Base-by-base conservation (phyloP, 2,888 invertebrate genomes). In the Dryobotodes eremita region DNA sequence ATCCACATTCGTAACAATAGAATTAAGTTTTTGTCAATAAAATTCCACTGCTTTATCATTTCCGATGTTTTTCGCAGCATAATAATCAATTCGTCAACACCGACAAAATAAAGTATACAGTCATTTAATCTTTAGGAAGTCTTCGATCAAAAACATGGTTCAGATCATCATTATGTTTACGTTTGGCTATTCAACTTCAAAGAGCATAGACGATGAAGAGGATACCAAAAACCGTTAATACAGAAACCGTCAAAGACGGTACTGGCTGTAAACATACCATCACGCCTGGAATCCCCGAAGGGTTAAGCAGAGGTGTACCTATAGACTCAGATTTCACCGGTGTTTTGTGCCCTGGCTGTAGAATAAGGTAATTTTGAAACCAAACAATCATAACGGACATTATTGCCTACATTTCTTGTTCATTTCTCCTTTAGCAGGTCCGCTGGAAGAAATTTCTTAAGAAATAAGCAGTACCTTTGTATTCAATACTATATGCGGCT, bases 41-140 rank as follows among this genome's bases (percentile, higher is more conserved):
- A 82, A 65, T 50, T 48, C 17, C 59, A 48, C 10, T 70, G 57
- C 66, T 65, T 46, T 10, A 53, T 84, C 82, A 77, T 73, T 82
- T 73, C 77, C 77, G 50, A 59, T 73, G 64, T 13, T 70, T 72
- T 65, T 64, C n/a, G 4, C 48, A n/a, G 53, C 17, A 46, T 20
- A 42, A 46, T 61, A 65, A 80, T 55, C 55, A 65, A 53, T 64
- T 59, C n/a, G 15, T n/a, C 66, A 57, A 55, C 3, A 62, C n/a
- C 31, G 23, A 42, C 20, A 48, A n/a, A 73, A 46, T 46, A 15
- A 71, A 23, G 6, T 42, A 17, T 26, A 50, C 36, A 3, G n/a
- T 70, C 15, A 68, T 48, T 31, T 17, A 36, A 48, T 13, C 17
- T 36, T 36, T 53, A 23, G 1, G 10, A 11, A 42, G 8, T 7